phyloP scores from a whole-genome alignment of 1,140 invertebrate genomes.

The Holotrichia oblita region DNA sequence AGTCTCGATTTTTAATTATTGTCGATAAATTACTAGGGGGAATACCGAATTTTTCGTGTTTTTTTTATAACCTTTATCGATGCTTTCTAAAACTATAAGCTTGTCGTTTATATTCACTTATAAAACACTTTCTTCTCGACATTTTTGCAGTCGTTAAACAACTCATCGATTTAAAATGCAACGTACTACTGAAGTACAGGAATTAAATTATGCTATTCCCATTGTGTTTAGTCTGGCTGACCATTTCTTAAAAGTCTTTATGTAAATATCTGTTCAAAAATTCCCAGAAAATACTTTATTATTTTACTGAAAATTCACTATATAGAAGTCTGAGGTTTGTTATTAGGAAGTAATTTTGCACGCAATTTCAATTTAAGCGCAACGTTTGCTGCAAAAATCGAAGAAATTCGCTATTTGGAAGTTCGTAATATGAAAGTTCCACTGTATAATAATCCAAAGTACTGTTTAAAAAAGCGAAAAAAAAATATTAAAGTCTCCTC shows the following conservation, averaged over 20 bases:
- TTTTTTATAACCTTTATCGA: constrained; percentile 21
- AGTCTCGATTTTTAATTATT: too few relatives aligned
- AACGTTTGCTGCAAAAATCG: background rate
- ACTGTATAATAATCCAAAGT: too few relatives aligned
- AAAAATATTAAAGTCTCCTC: too few relatives aligned
- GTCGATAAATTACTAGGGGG: too few relatives aligned
- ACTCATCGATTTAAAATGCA: too few relatives aligned
- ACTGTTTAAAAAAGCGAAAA: too few relatives aligned
- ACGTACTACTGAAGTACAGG: too few relatives aligned
- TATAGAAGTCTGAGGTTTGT: constrained; percentile 14
- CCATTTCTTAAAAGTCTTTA: background rate
- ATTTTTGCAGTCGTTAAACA: background rate
- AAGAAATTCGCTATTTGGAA: constrained; percentile 5
- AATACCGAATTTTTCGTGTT: constrained; percentile 43
- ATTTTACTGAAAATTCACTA: background rate
- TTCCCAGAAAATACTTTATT: background rate
- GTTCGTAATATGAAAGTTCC: too few relatives aligned
- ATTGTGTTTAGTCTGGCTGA: background rate
- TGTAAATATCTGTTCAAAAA: background rate
- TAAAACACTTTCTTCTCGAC: constrained; percentile 20
- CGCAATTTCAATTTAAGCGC: background rate
- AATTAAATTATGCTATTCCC: background rate
- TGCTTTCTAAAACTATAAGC: background rate
- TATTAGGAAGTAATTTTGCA: constrained; percentile 9
- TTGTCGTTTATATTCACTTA: constrained; percentile 1